phyloP scores from a whole-genome alignment of 2,888 invertebrate genomes.

The Deilephila elpenor region DNA sequence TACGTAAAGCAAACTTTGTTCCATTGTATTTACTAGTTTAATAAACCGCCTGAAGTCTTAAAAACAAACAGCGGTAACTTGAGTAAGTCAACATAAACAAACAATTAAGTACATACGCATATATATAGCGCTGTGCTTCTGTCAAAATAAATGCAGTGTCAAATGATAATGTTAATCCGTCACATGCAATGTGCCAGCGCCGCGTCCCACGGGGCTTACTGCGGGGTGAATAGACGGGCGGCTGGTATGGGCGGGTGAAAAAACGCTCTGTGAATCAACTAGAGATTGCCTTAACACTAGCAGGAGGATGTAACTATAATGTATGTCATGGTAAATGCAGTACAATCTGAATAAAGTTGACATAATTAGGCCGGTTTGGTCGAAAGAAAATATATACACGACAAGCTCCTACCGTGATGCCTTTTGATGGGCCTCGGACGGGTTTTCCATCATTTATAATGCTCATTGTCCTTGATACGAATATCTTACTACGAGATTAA shows the following conservation, averaged over 20 bases:
- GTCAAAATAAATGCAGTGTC: conserved; percentile 83
- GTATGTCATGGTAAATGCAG: too few species aligned
- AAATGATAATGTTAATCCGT: conserved; percentile 84
- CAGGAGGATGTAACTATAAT: not conserved
- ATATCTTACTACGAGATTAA: too few species aligned
- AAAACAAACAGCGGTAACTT: conserved; percentile 9
- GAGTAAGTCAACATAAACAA: conserved; percentile 17
- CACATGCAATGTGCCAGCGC: conserved; percentile 73
- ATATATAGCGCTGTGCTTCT: conserved; percentile 34
- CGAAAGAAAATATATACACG: too few species aligned
- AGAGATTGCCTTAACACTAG: not conserved
- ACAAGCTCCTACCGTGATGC: too few species aligned
- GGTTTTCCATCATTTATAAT: too few species aligned
- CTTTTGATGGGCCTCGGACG: too few species aligned
- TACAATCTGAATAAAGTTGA: too few species aligned
- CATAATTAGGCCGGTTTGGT: too few species aligned
- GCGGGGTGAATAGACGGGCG: conserved; percentile 54
- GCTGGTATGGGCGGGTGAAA: conserved; percentile 33
- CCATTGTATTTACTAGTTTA: conserved; percentile 17
- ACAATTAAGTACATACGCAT: conserved; percentile 19
- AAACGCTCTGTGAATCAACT: not conserved
- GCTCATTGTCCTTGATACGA: too few species aligned
- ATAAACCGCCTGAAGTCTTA: conserved; percentile 21
- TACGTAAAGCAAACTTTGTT: conserved; percentile 18
- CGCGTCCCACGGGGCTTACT: conserved; percentile 77